phyloP scores from a whole-genome alignment of 2,888 invertebrate species.

The Eristalis pertinax region DNA sequence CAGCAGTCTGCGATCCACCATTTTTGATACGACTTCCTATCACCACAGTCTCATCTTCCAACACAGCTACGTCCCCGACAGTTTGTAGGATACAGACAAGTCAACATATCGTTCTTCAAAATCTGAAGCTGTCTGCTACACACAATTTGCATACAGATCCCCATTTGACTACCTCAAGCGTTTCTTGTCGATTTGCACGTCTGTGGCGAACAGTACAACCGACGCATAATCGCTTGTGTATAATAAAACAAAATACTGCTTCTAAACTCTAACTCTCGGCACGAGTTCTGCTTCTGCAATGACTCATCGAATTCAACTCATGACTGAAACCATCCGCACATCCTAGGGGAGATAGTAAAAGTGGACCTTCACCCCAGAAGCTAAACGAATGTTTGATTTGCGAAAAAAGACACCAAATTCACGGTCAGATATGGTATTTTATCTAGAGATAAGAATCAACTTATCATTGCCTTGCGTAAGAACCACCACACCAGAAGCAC shows the following conservation, averaged over 20 bases:
- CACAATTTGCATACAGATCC: background rate
- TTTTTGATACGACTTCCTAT: no score
- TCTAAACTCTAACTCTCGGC: background rate
- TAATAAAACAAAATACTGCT: background rate
- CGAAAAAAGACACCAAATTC: background rate
- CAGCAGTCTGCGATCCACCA: no score
- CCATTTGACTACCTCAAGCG: background rate
- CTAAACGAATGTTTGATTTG: background rate
- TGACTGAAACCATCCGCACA: background rate
- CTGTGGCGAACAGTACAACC: background rate
- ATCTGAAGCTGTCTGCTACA: no score
- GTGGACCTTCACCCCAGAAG: background rate
- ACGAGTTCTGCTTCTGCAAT: background rate
- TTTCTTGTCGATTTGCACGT: background rate
- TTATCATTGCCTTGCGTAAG: background rate
- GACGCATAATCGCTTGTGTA: background rate
- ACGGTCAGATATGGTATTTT: slow-evolving; percentile 3
- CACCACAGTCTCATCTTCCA: no score
- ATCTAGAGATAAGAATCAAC: background rate
- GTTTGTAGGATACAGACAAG: background rate
- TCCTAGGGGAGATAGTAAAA: background rate
- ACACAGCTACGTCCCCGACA: no score
- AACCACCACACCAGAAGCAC: background rate
- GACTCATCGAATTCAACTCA: background rate
- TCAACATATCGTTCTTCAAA: background rate